Conservation (phyloP, 1,140 invertebrate species). For the Drosophila ananassae region DNA sequence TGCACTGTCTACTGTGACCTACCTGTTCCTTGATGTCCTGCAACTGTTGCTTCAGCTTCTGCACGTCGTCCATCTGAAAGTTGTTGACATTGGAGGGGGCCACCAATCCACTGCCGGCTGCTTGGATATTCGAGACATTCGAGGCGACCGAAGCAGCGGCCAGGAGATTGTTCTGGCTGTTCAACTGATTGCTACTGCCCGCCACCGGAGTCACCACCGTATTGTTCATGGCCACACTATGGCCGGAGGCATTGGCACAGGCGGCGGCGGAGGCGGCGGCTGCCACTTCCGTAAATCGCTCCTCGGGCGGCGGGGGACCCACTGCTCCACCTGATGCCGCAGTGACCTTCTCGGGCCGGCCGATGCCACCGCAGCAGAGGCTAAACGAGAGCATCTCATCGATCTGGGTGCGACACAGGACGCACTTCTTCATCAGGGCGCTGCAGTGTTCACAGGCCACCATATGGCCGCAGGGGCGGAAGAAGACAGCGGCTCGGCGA, state of each 20-base stretch:
- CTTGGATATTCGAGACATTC: conserved; percentile 43
- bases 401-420: conserved; percentile 95
- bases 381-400: conserved; percentile 90
- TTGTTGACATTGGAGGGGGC: conserved; percentile 82
- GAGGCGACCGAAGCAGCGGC: conserved; percentile 55
- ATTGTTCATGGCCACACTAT: conserved; percentile 82
- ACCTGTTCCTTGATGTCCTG: conserved; percentile 99
- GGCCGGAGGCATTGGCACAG: conserved; percentile 72
- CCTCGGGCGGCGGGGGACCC: conserved; percentile 28
- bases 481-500: conserved; percentile 94
- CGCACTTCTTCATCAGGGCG: conserved; percentile 97
- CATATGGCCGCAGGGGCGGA: conserved; percentile 97
- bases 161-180: conserved; percentile 75
- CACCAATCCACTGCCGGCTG: conserved; percentile 41
- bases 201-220: conserved; percentile 74
- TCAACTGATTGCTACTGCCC: conserved; percentile 63
- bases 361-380: conserved; percentile 88
- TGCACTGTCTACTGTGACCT: conserved; percentile 17
- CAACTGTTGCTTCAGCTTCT: conserved; percentile 97
- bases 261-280: conserved; percentile 44
- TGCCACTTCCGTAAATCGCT: conserved; percentile 54
- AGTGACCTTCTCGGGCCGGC: conserved; percentile 85
- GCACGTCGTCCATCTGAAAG: conserved; percentile 89
- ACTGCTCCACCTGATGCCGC: conserved; percentile 10
- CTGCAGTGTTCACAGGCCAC: conserved; percentile 96